phyloP scores from a whole-genome alignment of 92 coral and sea anemone species.

The Scolanthus callimorphus region DNA sequence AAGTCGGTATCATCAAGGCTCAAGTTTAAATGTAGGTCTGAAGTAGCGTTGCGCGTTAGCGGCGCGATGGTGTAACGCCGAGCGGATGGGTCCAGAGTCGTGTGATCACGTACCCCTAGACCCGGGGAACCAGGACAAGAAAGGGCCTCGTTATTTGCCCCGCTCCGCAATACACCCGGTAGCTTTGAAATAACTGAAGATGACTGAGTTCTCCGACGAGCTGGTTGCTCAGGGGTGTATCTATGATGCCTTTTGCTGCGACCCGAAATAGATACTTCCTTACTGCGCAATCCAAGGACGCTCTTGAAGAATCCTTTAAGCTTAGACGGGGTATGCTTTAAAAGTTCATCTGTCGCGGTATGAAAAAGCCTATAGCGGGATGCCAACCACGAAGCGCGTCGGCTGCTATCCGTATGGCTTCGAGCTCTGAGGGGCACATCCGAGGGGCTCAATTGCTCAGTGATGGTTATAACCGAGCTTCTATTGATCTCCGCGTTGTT shows the following conservation, averaged over 20 bases:
- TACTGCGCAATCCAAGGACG: conserved; percentile 61
- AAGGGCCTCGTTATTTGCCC: not conserved
- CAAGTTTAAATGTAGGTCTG: not conserved
- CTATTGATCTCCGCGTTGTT: not conserved
- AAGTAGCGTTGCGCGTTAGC: not conserved
- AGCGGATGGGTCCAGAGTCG: not conserved
- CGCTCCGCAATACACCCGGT: conserved; percentile 7
- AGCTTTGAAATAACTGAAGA: conserved; percentile 14
- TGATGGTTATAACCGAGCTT: not conserved
- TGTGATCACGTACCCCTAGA: not conserved
- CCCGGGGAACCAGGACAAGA: conserved; percentile 37
- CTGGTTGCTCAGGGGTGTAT: not conserved
- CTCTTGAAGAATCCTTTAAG: conserved; percentile 82
- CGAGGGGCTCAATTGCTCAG: conserved; percentile 12
- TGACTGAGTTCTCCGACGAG: conserved; percentile 9
- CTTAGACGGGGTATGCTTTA: conserved; percentile 86
- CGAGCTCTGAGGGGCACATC: conserved; percentile 13
- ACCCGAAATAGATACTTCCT: conserved; percentile 8
- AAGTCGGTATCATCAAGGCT: conserved; percentile 1
- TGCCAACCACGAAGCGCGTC: conserved; percentile 63
- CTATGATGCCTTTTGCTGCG: not conserved
- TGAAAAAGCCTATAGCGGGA: conserved; percentile 85
- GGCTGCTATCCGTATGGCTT: conserved; percentile 43
- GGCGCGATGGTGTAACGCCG: not conserved
- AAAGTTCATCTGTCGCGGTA: conserved; percentile 84